Conservation (phyloP, 2,113 vertebrate species). For the Notarius lentiginosus region DNA sequence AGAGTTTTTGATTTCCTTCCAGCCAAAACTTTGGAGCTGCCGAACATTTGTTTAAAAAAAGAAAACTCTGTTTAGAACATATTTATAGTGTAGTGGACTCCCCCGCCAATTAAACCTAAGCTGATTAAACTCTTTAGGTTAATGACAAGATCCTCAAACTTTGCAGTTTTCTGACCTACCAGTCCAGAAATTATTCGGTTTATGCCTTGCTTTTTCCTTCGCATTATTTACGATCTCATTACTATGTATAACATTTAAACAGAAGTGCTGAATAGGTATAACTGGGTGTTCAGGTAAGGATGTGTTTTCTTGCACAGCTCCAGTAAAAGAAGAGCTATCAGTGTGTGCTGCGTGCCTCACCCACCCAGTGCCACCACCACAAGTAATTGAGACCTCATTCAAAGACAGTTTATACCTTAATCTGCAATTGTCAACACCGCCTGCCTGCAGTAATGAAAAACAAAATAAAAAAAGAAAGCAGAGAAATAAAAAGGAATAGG, state of each 20-base stretch:
- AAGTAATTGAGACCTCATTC: constrained; percentile 53
- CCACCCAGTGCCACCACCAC: constrained; percentile 6
- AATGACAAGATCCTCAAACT: background rate
- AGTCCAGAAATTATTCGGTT: background rate
- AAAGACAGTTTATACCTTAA: constrained; percentile 56
- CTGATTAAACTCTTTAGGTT: background rate
- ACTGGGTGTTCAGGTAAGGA: background rate
- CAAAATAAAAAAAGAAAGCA: constrained; percentile 36
- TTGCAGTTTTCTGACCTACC: background rate
- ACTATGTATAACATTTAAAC: constrained; percentile 5
- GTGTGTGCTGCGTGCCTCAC: background rate
- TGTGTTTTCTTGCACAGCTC: constrained; percentile 4
- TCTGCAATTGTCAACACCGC: constrained; percentile 50
- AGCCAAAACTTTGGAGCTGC: background rate
- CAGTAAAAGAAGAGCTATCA: constrained; percentile 13
- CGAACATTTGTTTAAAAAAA: too few relatives aligned
- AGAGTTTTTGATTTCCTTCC: constrained; percentile 42
- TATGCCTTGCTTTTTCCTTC: background rate
- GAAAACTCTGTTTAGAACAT: background rate
- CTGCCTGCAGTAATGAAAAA: constrained; percentile 47
- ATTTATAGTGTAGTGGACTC: background rate
- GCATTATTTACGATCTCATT: constrained; percentile 8
- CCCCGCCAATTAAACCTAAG: background rate
- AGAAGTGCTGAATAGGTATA: background rate
- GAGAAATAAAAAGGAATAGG: constrained; percentile 46